phyloP scores from a whole-genome alignment of 2,888 invertebrate genomes.

The Tenodera sinensis region DNA sequence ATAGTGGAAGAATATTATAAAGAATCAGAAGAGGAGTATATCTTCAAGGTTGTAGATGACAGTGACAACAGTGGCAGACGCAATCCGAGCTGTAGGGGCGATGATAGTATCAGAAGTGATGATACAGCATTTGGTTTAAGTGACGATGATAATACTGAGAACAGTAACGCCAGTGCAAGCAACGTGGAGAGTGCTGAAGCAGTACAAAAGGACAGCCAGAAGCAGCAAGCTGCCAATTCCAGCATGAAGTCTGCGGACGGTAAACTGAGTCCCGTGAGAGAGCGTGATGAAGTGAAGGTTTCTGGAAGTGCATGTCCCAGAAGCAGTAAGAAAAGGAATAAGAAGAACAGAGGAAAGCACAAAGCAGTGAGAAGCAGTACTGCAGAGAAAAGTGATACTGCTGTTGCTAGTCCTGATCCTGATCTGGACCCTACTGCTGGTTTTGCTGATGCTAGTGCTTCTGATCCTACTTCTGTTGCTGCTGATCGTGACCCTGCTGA shows the following conservation, averaged over 20 bases:
- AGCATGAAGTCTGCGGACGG: neutral
- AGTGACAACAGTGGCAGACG: neutral
- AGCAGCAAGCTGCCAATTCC: neutral
- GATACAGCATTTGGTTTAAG: neutral
- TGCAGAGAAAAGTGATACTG: neutral
- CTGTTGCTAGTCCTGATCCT: no score
- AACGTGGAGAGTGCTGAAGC: neutral
- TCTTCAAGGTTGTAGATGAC: neutral
- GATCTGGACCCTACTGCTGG: no score
- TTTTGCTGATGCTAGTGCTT: no score
- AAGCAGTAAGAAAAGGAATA: neutral
- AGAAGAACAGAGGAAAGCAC: neutral
- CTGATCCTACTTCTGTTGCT: no score
- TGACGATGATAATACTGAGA: neutral
- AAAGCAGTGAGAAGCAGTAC: neutral
- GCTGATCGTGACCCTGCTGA: no score
- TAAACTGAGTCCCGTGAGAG: neutral
- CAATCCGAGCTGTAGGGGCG: no score
- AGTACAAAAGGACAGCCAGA: neutral
- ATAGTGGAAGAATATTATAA: constrained; percentile 54
- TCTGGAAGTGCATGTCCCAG: neutral
- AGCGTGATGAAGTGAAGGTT: neutral
- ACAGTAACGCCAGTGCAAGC: neutral
- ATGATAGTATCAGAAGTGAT: neutral
- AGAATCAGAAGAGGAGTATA: neutral